These are phyloP conservation scores for Melipona beecheii DNA, from an alignment of 2,888 invertebrate genomes.

Conservation along the genomic window DNA sequence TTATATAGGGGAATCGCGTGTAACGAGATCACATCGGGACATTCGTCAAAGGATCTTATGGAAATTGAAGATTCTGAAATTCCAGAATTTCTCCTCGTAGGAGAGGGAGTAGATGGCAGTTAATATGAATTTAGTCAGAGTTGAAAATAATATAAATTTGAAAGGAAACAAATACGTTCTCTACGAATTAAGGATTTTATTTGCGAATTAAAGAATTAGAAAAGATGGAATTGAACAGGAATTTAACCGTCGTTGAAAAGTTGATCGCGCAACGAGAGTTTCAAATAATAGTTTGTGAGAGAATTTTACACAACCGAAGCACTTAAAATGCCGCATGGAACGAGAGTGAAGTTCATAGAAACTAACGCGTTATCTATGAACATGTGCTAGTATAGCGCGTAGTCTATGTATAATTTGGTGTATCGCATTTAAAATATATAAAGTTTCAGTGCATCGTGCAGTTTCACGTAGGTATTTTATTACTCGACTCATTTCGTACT, in stretches of 20 bases:
- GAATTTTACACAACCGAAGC: slow-evolving; percentile 17
- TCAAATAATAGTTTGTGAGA: slow-evolving; percentile 12
- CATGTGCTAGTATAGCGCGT: no score
- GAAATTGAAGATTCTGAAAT: no score
- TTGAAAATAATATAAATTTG: no score
- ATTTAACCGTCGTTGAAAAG: not conserved
- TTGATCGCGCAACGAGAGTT: not conserved
- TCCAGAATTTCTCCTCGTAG: not conserved
- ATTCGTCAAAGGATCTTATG: no score
- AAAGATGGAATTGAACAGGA: not conserved
- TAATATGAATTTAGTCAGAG: not conserved
- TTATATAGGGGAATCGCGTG: no score
- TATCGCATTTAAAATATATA: slow-evolving; percentile 10
- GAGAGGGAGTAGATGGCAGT: not conserved
- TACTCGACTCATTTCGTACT: not conserved
- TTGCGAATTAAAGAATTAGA: not conserved
- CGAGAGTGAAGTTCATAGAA: slow-evolving; percentile 5
- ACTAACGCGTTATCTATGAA: not conserved
- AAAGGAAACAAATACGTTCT: no score
- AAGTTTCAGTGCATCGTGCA: not conserved
- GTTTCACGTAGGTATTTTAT: slow-evolving; percentile 10
- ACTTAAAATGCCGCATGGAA: slow-evolving; percentile 5
- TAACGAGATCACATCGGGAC: no score
- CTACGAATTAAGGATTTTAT: no score
- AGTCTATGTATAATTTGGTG: not conserved